Evolutionary conservation across 2,797 vertebrate genomes (phyloP), one percentile per base, ranked within the genome.

Genomic region (Halcyon smyrnensis): DNA sequence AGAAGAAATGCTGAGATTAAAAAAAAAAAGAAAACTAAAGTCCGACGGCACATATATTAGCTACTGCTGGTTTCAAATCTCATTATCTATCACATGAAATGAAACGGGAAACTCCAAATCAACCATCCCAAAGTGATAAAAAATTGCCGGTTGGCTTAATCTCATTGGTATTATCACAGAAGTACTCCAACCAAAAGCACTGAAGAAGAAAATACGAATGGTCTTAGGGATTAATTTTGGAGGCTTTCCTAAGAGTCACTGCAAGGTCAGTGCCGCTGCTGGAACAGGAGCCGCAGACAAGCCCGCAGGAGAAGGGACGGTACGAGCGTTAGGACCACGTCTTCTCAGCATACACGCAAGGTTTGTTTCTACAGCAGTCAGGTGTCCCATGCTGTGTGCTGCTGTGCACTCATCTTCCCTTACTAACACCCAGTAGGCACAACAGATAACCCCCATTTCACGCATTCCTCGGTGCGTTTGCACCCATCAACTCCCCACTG

Each of bases 401-500:
- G 23, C 43, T n/a, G 59, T 1, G 30, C 23, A 30, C 36, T 20
- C 14, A 4, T 50, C 43, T 39, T 78, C 50, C 39, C 71, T 39
- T 70, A 56, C 21, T 46, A 50, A 83, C 17, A 81, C 3, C 19
- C 50, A 63, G 57, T 57, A 76, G 14, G 20, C 50, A n/a, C 39
- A 74, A 34, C 23, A 68, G n/a, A 30, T 37, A 60, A 11, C 62
- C 6, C 8, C 23, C 63, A 54, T 74, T 94, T 95, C 83, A 93
- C 23, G 4, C 25, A 94, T 83, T 95, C 59, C 88, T 69, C 7
- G 11, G 43, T 4, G 2, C 9, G 19, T 92, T 94, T 63, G 80
- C 37, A 73, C 89, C 43, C 92, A 91, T 77, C 19, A 95, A 85
- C 78, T 92, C 94, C 60, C 63, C 71, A 62, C 18, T 21, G 60